Conservation (phyloP, 2,888 invertebrate genomes). For the Leptopterna dolabrata region DNA sequence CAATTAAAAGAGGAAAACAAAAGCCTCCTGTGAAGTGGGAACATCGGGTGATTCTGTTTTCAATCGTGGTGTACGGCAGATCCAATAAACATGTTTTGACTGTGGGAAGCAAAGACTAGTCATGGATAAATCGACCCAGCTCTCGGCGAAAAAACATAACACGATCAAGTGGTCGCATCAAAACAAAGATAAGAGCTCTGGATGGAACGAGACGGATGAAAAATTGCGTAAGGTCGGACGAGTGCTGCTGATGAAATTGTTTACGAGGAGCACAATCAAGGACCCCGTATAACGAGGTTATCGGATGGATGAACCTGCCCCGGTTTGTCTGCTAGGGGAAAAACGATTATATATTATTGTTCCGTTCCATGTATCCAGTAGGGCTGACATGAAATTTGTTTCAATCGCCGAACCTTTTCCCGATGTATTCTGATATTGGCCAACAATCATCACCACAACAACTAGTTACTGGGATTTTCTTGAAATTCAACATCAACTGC, state of each 20-base stretch:
- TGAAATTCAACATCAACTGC: no score
- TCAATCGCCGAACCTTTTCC: not conserved
- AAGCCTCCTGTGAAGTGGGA: not conserved
- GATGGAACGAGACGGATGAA: not conserved
- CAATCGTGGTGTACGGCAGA: not conserved
- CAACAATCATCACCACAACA: no score
- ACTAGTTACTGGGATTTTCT: no score
- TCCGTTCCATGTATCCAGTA: not conserved
- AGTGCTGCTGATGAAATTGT: conserved; percentile 29
- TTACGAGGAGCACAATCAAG: not conserved
- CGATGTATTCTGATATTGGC: not conserved
- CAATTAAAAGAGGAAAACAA: not conserved
- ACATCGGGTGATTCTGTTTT: conserved; percentile 22
- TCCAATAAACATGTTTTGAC: conserved; percentile 23
- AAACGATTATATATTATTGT: not conserved
- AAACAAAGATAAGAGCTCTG: conserved; percentile 3
- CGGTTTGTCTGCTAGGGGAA: not conserved
- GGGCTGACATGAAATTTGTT: not conserved
- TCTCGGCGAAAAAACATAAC: not conserved
- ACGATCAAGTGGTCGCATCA: not conserved
- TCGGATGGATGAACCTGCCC: not conserved
- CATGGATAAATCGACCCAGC: not conserved
- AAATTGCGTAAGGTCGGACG: conserved; percentile 21
- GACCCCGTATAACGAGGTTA: not conserved
- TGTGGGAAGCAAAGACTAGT: not conserved